Conservation (phyloP, 2,113 vertebrate species). For the Oceanites oceanicus region DNA sequence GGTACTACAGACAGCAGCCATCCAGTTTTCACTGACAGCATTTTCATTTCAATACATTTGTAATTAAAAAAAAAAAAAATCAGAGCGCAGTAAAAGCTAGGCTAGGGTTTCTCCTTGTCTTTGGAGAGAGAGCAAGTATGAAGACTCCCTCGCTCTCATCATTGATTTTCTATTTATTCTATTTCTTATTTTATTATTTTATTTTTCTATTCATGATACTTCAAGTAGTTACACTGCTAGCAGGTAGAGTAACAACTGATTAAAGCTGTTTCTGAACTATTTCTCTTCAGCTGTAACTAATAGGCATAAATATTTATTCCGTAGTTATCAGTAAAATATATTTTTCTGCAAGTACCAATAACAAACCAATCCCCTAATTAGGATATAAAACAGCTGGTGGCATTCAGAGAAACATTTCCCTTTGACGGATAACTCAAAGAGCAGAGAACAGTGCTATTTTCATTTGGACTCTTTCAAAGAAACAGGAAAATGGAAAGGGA, state of each 20-base stretch:
- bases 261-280: conserved; percentile 31
- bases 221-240: background rate
- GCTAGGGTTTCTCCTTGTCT: background rate
- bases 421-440: conserved; percentile 37
- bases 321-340: conserved; percentile 68
- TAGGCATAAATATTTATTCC: conserved; percentile 71
- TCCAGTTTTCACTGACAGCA: background rate
- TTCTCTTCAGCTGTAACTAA: conserved; percentile 50
- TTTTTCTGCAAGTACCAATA: conserved; percentile 63
- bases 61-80: background rate
- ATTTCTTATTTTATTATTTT: too few relatives aligned
- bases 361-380: conserved; percentile 62
- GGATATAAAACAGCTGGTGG: conserved; percentile 67
- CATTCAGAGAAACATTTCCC: conserved; percentile 31
- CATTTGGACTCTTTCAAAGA: conserved; percentile 34
- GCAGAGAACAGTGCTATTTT: conserved; percentile 35
- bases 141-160: background rate
- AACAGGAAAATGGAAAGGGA: background rate
- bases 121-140: background rate
- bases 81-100: background rate
- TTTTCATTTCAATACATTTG: background rate
- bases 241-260: background rate
- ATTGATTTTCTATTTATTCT: background rate
- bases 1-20: background rate
- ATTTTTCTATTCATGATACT: background rate